Evolutionary conservation across 2,888 invertebrate genomes (phyloP).

Genomic region (Aporophyla lueneburgensis): DNA sequence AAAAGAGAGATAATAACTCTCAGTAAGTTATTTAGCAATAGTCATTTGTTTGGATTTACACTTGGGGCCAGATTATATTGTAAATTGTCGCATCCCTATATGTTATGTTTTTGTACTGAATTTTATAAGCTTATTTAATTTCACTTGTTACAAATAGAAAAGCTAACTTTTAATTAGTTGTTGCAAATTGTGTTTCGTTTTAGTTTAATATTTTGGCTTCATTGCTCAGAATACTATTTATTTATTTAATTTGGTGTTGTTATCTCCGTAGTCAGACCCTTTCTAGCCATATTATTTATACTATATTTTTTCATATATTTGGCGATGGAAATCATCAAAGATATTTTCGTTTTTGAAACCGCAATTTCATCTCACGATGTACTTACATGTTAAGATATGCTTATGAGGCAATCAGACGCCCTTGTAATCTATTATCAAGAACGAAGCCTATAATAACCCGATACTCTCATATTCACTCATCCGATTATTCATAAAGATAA

Average conservation of each 20-base stretch:
- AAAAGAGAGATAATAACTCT: slow-evolving; percentile 49
- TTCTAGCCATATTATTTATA: not conserved
- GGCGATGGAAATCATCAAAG: not conserved
- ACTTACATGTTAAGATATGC: no score
- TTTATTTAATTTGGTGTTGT: not conserved
- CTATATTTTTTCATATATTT: not conserved
- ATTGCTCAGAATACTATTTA: not conserved
- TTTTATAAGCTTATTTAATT: not conserved
- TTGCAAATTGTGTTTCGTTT: no score
- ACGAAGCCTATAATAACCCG: slow-evolving; percentile 5
- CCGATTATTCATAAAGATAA: slow-evolving; percentile 41
- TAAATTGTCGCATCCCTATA: not conserved
- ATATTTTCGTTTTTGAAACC: not conserved
- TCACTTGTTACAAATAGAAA: not conserved
- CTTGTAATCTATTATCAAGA: not conserved
- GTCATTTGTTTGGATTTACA: slow-evolving; percentile 61
- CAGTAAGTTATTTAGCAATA: slow-evolving; percentile 47
- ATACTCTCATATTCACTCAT: slow-evolving; percentile 24
- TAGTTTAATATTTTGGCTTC: not conserved
- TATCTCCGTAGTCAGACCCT: not conserved
- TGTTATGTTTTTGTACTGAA: not conserved
- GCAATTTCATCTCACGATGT: not conserved
- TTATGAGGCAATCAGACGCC: slow-evolving; percentile 24
- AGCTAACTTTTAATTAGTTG: not conserved
- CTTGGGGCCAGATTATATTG: slow-evolving; percentile 20